These are phyloP conservation scores for Ashinkailepas kermadecensis DNA, from an alignment of 2,888 invertebrate genomes.

Conservation along the genomic window DNA sequence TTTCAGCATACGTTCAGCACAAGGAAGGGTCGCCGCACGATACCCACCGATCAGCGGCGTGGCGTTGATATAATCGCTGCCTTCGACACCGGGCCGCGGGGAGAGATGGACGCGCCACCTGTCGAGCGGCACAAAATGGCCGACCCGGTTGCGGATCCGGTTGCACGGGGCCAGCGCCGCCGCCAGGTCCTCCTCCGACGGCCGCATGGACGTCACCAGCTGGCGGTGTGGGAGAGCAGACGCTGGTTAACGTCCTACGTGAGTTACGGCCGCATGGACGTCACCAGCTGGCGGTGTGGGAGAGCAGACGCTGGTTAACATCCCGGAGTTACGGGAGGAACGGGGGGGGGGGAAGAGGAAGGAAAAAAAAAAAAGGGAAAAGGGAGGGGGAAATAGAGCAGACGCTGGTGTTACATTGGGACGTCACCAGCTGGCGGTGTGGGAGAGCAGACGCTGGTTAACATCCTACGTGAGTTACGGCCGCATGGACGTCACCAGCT, in stretches of 20 bases:
- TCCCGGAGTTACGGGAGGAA: too few relatives aligned
- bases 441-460: too few relatives aligned
- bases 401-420: too few relatives aligned
- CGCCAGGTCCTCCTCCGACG: not conserved
- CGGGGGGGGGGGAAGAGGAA: too few relatives aligned
- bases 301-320: too few relatives aligned
- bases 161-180: conserved; percentile 37
- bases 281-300: not conserved
- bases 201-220: conserved; percentile 13
- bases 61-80: conserved; percentile 48
- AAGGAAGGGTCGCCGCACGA: too few relatives aligned
- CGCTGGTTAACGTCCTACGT: not conserved
- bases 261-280: not conserved
- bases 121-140: conserved; percentile 39
- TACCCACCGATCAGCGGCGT: conserved; percentile 34
- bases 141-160: conserved; percentile 42
- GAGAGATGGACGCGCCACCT: conserved; percentile 43
- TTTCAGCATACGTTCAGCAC: too few relatives aligned
- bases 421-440: too few relatives aligned
- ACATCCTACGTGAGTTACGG: too few relatives aligned
- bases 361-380: too few relatives aligned
- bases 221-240: not conserved
- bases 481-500: conserved; percentile 9
- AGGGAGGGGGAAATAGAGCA: too few relatives aligned
- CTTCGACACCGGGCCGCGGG: conserved; percentile 44